Evolutionary conservation across 2,888 invertebrate genomes (phyloP), one percentile per base, ranked within the genome.

Genomic region (Polydrusus cervinus): DNA sequence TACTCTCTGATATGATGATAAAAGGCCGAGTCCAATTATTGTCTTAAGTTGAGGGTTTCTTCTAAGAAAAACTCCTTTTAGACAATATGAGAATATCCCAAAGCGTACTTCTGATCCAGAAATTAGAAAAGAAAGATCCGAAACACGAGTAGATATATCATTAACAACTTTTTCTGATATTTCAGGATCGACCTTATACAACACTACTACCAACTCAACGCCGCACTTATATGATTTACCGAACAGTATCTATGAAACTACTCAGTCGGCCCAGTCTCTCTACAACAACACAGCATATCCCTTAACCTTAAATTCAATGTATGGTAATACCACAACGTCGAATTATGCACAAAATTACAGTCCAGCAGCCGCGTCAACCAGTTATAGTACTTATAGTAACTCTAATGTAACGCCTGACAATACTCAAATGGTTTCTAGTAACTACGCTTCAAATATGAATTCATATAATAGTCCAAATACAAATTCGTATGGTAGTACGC

Each of bases 401-500:
- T 53, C 45, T 11, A 70, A 65, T 9, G 13, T 18, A 5, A 3
- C 61, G n/a, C 66, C 60, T 13, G 61, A 60, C 53, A 71, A 66
- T 45, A 47, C 69, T 60, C 57, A 51, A 51, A 51, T 30, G 34
- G 13, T 53, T 45, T 55, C 51, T 30, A 65, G 43, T 38, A 66
- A 60, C 18, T 71, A 53, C 18, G 20, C 51, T 43, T 60, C 62
- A 11, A 64, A 30, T 65, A 69, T 60, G 11, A 57, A 30, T 16
- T 55, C 68, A 5, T 69, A 57, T 43, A 14, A 11, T 38, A 68
- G 16, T 38, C 38, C 20, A 11, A 69, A 62, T 49, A 45, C 20
- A 1, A 75, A 69, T 66, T 79, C 79, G n/a, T 79, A 79, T 68
- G 77, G 78, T 62, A 10, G 5, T 10, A 34, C 34, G 1, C 34